phyloP scores from a whole-genome alignment of 2,888 invertebrate species.

The Patella ulyssiponensis region DNA sequence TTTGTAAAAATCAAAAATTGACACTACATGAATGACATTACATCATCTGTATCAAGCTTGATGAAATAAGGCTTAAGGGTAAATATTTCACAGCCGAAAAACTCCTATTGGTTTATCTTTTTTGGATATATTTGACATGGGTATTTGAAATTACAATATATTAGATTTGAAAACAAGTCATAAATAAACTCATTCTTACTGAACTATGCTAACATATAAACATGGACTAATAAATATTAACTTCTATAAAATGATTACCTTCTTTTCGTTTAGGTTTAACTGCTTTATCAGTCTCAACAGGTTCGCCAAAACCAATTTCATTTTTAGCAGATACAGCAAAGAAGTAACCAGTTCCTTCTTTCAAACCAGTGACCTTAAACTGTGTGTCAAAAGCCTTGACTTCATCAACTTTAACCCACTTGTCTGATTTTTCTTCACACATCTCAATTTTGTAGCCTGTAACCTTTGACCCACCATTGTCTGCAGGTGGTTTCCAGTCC shows the following conservation, averaged over 20 bases:
- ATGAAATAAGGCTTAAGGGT: no score
- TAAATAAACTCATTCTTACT: no score
- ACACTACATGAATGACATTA: not conserved
- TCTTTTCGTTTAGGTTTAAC: constrained; percentile 43
- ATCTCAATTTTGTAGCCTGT: constrained; percentile 51
- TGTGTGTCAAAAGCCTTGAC: constrained; percentile 39
- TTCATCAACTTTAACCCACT: constrained; percentile 47
- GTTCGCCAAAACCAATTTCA: constrained; percentile 43
- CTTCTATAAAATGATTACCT: constrained; percentile 17
- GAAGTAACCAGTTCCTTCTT: constrained; percentile 53
- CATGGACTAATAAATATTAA: no score
- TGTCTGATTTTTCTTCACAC: constrained; percentile 39
- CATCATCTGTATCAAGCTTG: no score
- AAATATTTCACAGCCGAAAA: no score
- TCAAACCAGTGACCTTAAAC: constrained; percentile 45
- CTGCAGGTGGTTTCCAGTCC: constrained; percentile 52
- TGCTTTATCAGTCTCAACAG: constrained; percentile 40
- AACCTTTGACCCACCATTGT: constrained; percentile 56
- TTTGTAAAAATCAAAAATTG: not conserved
- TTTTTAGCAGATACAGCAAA: constrained; percentile 67
- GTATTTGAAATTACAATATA: no score
- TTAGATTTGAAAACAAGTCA: no score
- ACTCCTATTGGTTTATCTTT: no score
- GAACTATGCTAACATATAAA: no score
- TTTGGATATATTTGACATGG: no score